Percentiles rank a stretch among this genome's conserved stretches.
phyloP scores from a whole-genome alignment of 53 echinoderm and acorn worm species.

The Crossaster papposus region DNA sequence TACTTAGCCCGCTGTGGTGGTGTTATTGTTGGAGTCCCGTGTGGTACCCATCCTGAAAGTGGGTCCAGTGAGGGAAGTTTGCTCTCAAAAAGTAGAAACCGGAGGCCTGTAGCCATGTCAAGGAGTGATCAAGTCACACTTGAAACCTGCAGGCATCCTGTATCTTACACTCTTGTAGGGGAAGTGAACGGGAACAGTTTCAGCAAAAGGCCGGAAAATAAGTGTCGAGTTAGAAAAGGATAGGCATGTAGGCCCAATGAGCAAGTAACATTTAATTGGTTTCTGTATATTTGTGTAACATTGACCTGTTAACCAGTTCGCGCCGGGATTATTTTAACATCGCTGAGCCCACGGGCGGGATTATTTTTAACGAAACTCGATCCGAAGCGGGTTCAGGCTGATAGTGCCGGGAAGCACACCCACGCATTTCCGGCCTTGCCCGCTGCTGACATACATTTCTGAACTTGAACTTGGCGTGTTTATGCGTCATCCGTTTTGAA shows the following conservation, averaged over 20 bases:
- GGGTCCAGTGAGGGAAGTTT: not conserved
- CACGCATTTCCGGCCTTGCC: too few species aligned
- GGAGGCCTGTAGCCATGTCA: not conserved
- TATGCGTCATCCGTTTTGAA: too few species aligned
- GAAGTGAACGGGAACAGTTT: not conserved
- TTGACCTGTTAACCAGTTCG: not conserved
- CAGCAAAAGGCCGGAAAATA: not conserved
- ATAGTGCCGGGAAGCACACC: too few species aligned
- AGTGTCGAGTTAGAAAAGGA: not conserved
- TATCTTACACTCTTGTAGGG: not conserved
- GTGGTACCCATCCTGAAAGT: not conserved
- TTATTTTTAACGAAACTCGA: too few species aligned
- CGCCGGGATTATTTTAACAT: too few species aligned
- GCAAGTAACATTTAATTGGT: not conserved
- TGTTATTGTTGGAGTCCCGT: not conserved
- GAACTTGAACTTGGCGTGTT: too few species aligned
- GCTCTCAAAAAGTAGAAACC: not conserved
- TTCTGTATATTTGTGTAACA: not conserved
- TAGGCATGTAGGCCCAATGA: not conserved
- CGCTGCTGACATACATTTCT: too few species aligned
- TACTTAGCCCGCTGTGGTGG: not conserved
- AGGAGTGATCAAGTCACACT: not conserved
- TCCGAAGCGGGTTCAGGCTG: too few species aligned
- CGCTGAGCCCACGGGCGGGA: too few species aligned
- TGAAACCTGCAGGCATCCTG: not conserved